phyloP scores from a whole-genome alignment of 2,797 vertebrate species.

The Phoeniculus purpureus region DNA sequence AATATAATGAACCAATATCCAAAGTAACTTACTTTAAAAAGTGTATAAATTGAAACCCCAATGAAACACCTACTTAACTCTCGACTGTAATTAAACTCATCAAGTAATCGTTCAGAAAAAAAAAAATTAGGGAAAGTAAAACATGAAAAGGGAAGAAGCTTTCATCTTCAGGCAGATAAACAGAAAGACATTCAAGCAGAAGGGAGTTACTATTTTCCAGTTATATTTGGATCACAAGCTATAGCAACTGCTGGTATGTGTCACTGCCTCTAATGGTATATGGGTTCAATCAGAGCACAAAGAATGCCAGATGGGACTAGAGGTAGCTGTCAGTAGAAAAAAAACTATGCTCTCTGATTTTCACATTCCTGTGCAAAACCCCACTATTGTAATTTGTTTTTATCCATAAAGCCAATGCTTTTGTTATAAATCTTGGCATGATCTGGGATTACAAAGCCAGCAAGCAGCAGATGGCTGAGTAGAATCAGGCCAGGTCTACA shows the following conservation, averaged over 20 bases:
- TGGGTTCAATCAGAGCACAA: constrained; percentile 32
- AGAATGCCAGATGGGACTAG: constrained; percentile 45
- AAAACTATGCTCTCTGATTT: constrained; percentile 25
- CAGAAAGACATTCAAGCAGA: neutral
- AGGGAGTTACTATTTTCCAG: neutral
- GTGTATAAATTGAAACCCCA: neutral
- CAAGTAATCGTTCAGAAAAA: neutral
- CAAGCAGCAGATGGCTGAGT: constrained; percentile 40
- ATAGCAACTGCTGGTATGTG: constrained; percentile 33
- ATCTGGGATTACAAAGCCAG: constrained; percentile 15
- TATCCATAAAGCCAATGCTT: neutral
- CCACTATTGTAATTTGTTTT: constrained; percentile 11
- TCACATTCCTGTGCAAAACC: constrained; percentile 26
- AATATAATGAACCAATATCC: neutral
- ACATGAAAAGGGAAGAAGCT: neutral
- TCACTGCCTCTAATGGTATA: constrained; percentile 20
- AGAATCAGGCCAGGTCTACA: constrained; percentile 40
- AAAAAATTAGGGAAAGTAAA: neutral
- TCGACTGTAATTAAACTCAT: neutral
- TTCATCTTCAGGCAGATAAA: neutral
- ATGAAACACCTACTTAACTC: neutral
- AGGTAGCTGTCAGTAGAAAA: constrained; percentile 41
- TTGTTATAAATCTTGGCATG: constrained; percentile 35
- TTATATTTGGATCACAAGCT: constrained; percentile 16
- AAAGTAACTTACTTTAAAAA: neutral